Conservation (phyloP, 1,140 invertebrate genomes). For the Panulirus ornatus region DNA sequence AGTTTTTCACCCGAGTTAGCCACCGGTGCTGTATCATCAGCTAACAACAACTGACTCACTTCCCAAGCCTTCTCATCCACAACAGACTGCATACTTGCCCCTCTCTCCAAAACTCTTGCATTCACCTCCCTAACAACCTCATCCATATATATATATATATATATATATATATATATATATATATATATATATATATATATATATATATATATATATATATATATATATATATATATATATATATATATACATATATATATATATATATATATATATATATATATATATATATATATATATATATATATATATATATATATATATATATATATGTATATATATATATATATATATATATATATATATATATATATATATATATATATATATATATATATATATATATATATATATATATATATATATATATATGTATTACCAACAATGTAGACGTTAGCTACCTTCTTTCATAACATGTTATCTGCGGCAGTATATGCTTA, state of each 20-base stretch:
- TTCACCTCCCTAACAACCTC: too few species aligned
- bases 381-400: slow-evolving; percentile 50
- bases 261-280: slow-evolving; percentile 53
- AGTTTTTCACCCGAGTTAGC: too few species aligned
- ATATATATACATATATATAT: slow-evolving; percentile 39
- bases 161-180: slow-evolving; percentile 40
- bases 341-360: slow-evolving; percentile 47
- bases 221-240: slow-evolving; percentile 44
- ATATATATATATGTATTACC: slow-evolving; percentile 48
- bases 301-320: slow-evolving; percentile 39
- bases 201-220: slow-evolving; percentile 43
- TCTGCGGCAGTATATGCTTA: too few species aligned
- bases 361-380: slow-evolving; percentile 47
- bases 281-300: slow-evolving; percentile 54
- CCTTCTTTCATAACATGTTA: too few species aligned
- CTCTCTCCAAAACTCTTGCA: too few species aligned
- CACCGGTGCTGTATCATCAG: too few species aligned
- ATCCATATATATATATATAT: slow-evolving; percentile 1
- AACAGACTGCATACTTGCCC: too few species aligned
- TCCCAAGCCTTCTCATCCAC: too few species aligned
- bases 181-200: slow-evolving; percentile 30
- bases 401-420: slow-evolving; percentile 31
- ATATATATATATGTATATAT: slow-evolving; percentile 46
- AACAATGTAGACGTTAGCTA: too few species aligned
- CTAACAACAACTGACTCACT: too few species aligned